These are phyloP conservation scores for Centropus unirufus DNA, from an alignment of 2,113 vertebrate genomes.

Conservation along the genomic window DNA sequence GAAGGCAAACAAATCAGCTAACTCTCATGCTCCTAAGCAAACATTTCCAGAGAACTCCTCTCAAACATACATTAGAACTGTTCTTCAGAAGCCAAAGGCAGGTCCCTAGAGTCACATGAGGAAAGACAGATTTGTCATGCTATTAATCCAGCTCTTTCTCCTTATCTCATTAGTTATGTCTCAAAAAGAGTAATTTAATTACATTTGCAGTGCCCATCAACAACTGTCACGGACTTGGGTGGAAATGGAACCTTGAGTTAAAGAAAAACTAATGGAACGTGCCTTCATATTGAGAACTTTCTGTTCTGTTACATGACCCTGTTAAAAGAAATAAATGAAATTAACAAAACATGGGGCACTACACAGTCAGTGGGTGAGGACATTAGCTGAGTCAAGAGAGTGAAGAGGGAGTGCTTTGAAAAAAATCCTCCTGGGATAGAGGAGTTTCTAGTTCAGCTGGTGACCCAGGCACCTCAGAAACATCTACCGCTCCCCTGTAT, in stretches of 20 bases:
- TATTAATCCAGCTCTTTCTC: background rate
- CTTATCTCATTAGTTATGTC: background rate
- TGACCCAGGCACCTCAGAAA: background rate
- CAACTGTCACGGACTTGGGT: background rate
- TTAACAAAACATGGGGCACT: background rate
- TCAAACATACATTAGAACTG: background rate
- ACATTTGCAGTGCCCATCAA: background rate
- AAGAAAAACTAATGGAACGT: background rate
- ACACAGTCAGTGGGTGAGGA: fast-evolving
- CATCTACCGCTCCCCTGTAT: background rate
- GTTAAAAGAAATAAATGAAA: background rate
- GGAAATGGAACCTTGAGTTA: background rate
- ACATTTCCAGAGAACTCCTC: background rate
- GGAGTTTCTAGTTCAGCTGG: background rate
- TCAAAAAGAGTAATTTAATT: background rate
- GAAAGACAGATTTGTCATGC: background rate
- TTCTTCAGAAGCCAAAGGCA: background rate
- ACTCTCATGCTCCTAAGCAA: background rate
- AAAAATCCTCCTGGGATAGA: background rate
- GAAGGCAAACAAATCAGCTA: background rate
- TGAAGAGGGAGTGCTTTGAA: background rate
- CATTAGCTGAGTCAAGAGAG: background rate
- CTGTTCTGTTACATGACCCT: background rate
- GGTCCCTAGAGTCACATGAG: background rate
- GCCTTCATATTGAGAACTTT: background rate